These are phyloP conservation scores for Diaperis boleti DNA, from an alignment of 2,888 invertebrate species.

Conservation along the genomic window DNA sequence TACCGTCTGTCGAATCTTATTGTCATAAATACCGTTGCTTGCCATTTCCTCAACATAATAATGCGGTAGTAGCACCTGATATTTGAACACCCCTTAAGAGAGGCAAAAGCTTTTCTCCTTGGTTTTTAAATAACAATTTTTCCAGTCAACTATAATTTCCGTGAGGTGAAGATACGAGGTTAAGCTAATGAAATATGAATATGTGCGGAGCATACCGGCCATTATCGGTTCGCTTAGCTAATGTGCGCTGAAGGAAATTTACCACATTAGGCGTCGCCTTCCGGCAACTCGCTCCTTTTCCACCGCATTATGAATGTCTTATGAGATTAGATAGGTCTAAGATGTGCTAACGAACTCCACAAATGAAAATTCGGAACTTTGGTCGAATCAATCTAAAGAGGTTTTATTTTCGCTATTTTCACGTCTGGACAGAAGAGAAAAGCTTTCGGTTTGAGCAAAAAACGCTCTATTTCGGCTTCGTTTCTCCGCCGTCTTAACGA, in stretches of 20 bases:
- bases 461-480: constrained; percentile 28
- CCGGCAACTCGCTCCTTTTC: constrained; percentile 42
- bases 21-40: too few species aligned
- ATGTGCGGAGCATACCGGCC: constrained; percentile 41
- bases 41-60: too few species aligned
- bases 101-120: too few species aligned
- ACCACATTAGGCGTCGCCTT: constrained; percentile 47
- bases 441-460: constrained; percentile 27
- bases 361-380: constrained; percentile 24
- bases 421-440: constrained; percentile 15
- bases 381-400: constrained; percentile 21
- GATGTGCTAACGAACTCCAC: constrained; percentile 27
- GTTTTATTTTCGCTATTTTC: constrained; percentile 34
- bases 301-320: constrained; percentile 45
- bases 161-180: background rate
- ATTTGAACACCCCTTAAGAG: too few species aligned
- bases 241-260: constrained; percentile 47
- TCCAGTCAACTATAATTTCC: background rate
- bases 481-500: constrained; percentile 34
- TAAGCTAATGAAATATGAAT: constrained; percentile 44
- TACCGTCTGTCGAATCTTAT: too few species aligned
- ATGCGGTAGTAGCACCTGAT: too few species aligned
- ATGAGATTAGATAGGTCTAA: constrained; percentile 47
- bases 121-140: background rate
- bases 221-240: constrained; percentile 46